phyloP scores from a whole-genome alignment of 2,113 vertebrate genomes.

The Cyanoramphus novaezelandiae region DNA sequence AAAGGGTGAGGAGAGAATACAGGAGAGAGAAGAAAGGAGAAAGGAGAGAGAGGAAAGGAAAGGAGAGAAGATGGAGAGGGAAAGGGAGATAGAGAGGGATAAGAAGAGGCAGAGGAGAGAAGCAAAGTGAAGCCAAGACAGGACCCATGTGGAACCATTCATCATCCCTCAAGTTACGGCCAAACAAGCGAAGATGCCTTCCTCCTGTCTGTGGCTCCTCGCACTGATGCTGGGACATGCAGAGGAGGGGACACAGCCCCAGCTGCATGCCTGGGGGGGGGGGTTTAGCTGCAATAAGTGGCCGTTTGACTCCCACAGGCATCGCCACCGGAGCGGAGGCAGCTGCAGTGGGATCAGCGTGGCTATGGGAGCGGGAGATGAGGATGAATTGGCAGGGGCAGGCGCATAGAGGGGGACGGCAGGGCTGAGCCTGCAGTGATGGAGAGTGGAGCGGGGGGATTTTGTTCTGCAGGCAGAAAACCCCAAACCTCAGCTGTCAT shows the following conservation, averaged over 20 bases:
- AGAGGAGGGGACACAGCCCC: not conserved
- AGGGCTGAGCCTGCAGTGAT: not conserved
- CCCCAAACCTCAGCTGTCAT: constrained; percentile 61
- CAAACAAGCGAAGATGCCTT: not conserved
- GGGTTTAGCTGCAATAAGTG: not conserved
- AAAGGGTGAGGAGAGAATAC: too few species aligned
- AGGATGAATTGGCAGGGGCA: not conserved
- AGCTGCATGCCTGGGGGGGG: rapidly evolving
- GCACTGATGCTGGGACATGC: rapidly evolving
- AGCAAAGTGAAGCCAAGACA: not conserved
- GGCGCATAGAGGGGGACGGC: rapidly evolving
- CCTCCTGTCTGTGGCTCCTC: not conserved
- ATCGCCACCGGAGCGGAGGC: rapidly evolving
- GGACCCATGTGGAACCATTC: not conserved
- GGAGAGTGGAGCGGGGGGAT: not conserved
- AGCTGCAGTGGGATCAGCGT: not conserved
- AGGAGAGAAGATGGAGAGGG: not conserved
- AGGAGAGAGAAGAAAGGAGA: too few species aligned
- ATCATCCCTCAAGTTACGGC: not conserved
- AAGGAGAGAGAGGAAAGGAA: not conserved
- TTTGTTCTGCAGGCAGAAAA: not conserved
- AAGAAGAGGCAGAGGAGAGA: not conserved
- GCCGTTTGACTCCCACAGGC: not conserved
- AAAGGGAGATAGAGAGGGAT: not conserved
- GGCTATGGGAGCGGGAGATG: not conserved